Conservation (phyloP, 2,113 vertebrate species). For the Prunella himalayana region DNA sequence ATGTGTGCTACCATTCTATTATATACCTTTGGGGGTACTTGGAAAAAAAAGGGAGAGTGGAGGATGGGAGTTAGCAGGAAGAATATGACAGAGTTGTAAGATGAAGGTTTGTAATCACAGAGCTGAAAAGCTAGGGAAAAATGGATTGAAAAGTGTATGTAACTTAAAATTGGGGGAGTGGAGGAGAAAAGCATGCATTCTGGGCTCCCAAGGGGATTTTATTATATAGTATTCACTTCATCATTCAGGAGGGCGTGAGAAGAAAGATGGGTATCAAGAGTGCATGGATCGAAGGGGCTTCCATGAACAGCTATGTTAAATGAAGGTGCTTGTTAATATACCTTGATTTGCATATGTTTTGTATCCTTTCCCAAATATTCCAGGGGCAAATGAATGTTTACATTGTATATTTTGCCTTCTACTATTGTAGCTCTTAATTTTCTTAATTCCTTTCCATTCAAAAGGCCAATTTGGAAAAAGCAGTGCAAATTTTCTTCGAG, state of each 20-base stretch:
- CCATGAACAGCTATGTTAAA: not conserved
- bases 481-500: not conserved
- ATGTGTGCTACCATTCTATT: constrained; percentile 25
- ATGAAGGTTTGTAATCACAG: constrained; percentile 51
- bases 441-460: constrained; percentile 21
- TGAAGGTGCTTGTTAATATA: constrained; percentile 18
- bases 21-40: constrained; percentile 18
- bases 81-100: not conserved
- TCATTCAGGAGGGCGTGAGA: not conserved
- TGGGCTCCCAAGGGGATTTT: not conserved
- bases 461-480: not conserved
- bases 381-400: constrained; percentile 20
- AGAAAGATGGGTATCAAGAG: not conserved
- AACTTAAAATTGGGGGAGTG: not conserved
- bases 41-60: constrained; percentile 11
- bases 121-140: constrained; percentile 13
- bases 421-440: constrained; percentile 11
- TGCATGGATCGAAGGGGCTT: not conserved
- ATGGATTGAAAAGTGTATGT: not conserved
- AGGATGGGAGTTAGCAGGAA: not conserved
- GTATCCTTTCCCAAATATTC: not conserved
- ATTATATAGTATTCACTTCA: not conserved
- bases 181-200: not conserved
- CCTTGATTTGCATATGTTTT: constrained; percentile 11
- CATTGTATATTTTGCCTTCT: not conserved